Evolutionary conservation across 2,797 vertebrate species (phyloP), one percentile per base, ranked within the genome.

Genomic region (Gambelia wislizenii): DNA sequence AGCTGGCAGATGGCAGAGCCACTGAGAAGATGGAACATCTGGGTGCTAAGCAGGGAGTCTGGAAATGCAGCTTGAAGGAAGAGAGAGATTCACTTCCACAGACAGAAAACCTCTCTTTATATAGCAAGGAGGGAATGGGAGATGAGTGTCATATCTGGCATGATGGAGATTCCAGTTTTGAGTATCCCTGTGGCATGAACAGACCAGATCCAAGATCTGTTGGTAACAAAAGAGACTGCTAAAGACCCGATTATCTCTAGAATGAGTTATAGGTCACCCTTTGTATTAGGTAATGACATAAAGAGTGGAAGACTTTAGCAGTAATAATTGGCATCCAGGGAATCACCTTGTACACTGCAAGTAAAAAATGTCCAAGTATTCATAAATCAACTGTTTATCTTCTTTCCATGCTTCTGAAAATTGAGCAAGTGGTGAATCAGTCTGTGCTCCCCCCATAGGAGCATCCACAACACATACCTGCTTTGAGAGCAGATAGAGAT

Each of bases 21-120:
- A 92, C 30, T 25, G 80, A 89, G 2, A 6, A 4, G 22, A 86
- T 0, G 83, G 16, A 92, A 27, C n/a, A 93, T 54, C 85, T 91
- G 36, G 52, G 78, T 72, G 3, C 14, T 64, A 91, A n/a, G 86
- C 12, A 69, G 75, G 7, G 78, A 76, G 1, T 39, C 75, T 92
- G n/a, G 91, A n/a, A 79, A 4, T 1, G 3, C 0, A 47, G 44
- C 14, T 18, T 13, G 52, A 1, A 44, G 74, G 59, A 86, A 3
- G 0, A 89, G 81, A 80, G 76, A 20, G 72, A 1, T 64, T 33
- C 6, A 14, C 59, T 56, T n/a, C 1, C 0, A 25, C 3, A 54
- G 0, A 87, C 78, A 72, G 1, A 0, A 0, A 89, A 47, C 8
- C 18, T 22, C 1, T 39, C 16, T 76, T 4, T 18, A 47, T 33